Percentiles rank a stretch among this genome's conserved stretches.
Conservation (phyloP, 1,140 invertebrate genomes). For the Pseudomyrmex cubaensis region DNA sequence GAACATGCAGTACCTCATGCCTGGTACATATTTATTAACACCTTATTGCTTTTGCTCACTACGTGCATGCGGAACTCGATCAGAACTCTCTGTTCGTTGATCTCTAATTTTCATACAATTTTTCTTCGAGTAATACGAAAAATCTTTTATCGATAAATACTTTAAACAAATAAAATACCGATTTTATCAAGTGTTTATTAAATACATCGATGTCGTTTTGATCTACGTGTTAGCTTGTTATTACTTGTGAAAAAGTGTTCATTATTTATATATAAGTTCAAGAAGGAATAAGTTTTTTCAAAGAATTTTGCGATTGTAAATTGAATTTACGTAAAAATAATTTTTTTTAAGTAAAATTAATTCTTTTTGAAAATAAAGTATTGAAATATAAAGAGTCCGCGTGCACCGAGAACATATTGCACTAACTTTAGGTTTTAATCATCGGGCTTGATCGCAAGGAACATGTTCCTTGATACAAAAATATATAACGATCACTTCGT, state of each 20-base stretch:
- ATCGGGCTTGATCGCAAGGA: constrained; percentile 64
- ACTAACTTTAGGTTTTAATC: constrained; percentile 75
- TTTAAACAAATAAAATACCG: too few species aligned
- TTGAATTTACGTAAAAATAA: background rate
- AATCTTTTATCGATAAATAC: background rate
- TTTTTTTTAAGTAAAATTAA: background rate
- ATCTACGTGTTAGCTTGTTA: constrained; percentile 1
- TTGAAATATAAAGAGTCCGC: constrained; percentile 23
- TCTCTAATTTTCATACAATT: background rate
- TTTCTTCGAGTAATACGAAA: background rate
- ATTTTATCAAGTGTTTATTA: background rate
- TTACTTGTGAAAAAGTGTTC: too few species aligned
- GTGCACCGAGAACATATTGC: constrained; percentile 63
- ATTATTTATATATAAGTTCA: too few species aligned
- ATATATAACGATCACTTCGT: constrained; percentile 49
- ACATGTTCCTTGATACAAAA: constrained; percentile 41
- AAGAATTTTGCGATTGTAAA: background rate
- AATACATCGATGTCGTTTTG: background rate
- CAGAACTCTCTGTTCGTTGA: background rate
- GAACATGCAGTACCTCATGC: constrained; percentile 99
- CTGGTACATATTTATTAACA: constrained; percentile 89
- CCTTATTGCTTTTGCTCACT: constrained; percentile 72
- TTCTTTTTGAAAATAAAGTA: constrained; percentile 2
- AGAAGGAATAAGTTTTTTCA: background rate
- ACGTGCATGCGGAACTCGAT: constrained; percentile 5